Conservation (phyloP, 2,113 vertebrate genomes). For the Coptodon rendalli region DNA sequence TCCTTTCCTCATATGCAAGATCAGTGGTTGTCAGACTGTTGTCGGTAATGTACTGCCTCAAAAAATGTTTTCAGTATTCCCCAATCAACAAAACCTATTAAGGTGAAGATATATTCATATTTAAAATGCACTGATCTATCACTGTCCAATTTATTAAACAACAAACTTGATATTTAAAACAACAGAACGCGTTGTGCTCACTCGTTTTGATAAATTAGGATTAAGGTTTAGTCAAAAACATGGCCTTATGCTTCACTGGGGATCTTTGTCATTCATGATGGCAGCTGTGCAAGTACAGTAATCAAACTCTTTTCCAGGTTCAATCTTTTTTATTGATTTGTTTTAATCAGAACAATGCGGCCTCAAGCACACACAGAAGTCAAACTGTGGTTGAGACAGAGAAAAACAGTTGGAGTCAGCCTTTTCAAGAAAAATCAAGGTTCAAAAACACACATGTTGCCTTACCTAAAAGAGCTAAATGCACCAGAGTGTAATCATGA, state of each 20-base stretch:
- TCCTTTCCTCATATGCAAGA: not conserved
- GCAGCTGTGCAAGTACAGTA: not conserved
- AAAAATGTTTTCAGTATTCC: not conserved
- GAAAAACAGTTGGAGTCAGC: not conserved
- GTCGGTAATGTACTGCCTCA: not conserved
- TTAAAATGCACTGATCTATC: not conserved
- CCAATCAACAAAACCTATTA: not conserved
- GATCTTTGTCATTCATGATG: not conserved
- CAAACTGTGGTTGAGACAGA: not conserved
- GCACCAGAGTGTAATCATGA: not conserved
- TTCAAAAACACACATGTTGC: not conserved
- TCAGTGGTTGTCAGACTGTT: not conserved
- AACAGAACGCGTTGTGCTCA: not conserved
- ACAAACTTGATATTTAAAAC: not conserved
- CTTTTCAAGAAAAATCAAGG: not conserved
- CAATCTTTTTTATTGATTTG: not conserved
- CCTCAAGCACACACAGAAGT: not conserved
- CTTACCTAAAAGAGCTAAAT: not conserved
- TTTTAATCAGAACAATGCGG: not conserved
- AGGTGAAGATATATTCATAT: not conserved
- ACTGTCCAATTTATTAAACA: not conserved
- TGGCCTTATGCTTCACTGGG: not conserved
- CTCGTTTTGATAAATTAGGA: not conserved
- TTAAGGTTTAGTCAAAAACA: not conserved
- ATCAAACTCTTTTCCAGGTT: not conserved